Evolutionary conservation across 2,888 invertebrate genomes (phyloP), one percentile per base, ranked within the genome.

Genomic region (Scelioninae gen. 2): DNA sequence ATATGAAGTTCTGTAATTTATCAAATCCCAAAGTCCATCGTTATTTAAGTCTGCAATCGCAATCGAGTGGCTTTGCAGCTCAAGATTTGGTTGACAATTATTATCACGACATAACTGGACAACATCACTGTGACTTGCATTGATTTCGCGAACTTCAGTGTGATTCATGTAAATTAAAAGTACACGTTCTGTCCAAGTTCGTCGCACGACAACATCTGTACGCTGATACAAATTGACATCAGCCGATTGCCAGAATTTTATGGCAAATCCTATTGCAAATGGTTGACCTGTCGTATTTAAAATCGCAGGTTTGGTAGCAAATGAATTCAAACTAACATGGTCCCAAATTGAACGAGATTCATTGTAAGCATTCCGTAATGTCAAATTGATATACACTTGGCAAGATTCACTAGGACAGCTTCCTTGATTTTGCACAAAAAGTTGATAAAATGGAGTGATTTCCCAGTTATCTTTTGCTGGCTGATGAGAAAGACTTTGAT

Each of bases 181-280:
- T 35, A 94, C 92, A 25, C 91, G 89, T 83, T 94, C 94, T 0
- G 90, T 91, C 67, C 92, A 89, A 39, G 70, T 82, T 65, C 81
- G 81, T 53, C 81, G 63, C 0, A 71, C 68, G 31, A 78, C 76
- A 33, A 77, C 72, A 13, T 68, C 45, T 39, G 55, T 48, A 2
- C 41, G 7, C 2, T 50, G 37, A 37, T 46, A 13, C 2, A 28
- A 41, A 57, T 73, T 64, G 9, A 52, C 11, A 83, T 88, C 88
- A 74, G 89, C 89, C 93, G 93, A 94, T 81, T 93, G 92, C 94
- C 94, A 94, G 85, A 94, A 92, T 87, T 94, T 94, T 78, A 94
- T 86, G 13, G 93, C 92, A 85, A 94, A 94, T 0, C 94, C 94
- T 53, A 91, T 88, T 74, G 92, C 89, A 48, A 90, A 67, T 0